Evolutionary conservation across 2,113 vertebrate genomes (phyloP).

Genomic region (Eonycteris spelaea): DNA sequence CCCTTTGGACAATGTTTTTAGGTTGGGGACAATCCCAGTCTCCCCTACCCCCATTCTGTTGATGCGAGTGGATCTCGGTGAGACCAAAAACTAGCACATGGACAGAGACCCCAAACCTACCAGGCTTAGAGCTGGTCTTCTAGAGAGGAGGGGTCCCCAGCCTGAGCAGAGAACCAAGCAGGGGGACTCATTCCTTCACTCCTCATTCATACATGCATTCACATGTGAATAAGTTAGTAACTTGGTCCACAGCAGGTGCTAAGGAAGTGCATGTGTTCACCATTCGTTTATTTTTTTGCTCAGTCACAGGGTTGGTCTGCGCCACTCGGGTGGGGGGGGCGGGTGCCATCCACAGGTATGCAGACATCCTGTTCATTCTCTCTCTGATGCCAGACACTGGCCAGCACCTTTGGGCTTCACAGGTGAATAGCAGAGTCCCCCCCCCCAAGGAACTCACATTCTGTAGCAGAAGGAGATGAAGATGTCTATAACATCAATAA

Average conservation of each 20-base stretch:
- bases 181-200: neutral
- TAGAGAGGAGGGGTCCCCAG: neutral
- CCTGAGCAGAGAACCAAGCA: neutral
- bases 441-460: neutral
- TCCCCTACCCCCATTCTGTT: neutral
- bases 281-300: neutral
- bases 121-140: neutral
- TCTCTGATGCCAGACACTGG: neutral
- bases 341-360: too few relatives aligned
- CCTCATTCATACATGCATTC: neutral
- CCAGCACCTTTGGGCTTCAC: neutral
- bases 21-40: neutral
- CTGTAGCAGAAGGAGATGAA: neutral
- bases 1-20: neutral
- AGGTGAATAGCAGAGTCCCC: neutral
- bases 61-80: neutral
- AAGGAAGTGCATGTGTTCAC: neutral
- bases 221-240: neutral
- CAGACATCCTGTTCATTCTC: neutral
- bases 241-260: neutral
- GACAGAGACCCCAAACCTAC: neutral
- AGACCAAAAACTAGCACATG: constrained; percentile 1
- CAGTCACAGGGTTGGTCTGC: neutral
- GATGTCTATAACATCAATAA: neutral
- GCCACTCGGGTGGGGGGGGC: too few relatives aligned